Evolutionary conservation across 1,140 invertebrate species (phyloP), one percentile per base, ranked within the genome.

Genomic region (Magallana gigas): DNA sequence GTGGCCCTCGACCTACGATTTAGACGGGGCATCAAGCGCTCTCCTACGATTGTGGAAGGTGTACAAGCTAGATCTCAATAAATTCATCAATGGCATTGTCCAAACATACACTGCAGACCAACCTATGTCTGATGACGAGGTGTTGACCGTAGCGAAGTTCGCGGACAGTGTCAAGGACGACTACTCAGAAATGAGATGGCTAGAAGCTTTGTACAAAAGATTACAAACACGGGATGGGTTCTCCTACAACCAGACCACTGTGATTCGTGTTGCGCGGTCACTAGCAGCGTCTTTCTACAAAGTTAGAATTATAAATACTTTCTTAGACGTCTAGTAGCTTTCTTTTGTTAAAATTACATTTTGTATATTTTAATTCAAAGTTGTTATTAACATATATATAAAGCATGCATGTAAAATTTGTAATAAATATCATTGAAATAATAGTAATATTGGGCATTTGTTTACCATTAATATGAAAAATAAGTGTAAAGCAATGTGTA

Each of bases 21-120:
- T 87, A 1, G 82, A 87, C 16, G 86, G 80, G n/a, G 56, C 86
- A 14, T 81, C 86, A 8, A 23, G 84, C 3, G 86, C 86, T 1
- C n/a, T 87, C 8, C n/a, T 87, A 1, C 36, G 86, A 8, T n/a
- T 87, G 2, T 82, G 86, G 48, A 60, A 57, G 58, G 82, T 87
- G 57, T 87, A 87, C 58, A 71, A 87, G 36, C 82, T 87, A n/a
- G 56, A 84, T 56, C 36, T 87, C 4, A 64, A 87, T 12, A 57
- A 56, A 1, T 56, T 71, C 56, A 83, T 87, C n/a, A 48, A 87
- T 36, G 86, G 86, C 18, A 8, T 11, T 0, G 23, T 87, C 9
- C 9, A 58, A 6, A 59, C 71, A 18, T 64, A 68, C 1, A 57
- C 16, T 8, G 60, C 56, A 57, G 58, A 59, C 23, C 23, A 76